Conservation (phyloP, 1,140 invertebrate genomes). For the Saccostrea glomerata region DNA sequence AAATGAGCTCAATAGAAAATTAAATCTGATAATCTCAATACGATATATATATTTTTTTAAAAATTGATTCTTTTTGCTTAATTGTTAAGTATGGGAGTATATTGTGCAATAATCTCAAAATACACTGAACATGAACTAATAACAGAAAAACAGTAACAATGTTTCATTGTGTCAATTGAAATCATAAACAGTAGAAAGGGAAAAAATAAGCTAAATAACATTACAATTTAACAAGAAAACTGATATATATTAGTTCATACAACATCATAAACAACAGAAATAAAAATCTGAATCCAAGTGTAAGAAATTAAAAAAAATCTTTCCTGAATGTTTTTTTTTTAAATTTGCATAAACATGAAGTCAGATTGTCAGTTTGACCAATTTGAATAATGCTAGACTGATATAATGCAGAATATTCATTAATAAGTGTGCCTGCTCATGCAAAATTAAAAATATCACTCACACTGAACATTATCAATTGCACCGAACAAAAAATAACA, state of each 20-base stretch:
- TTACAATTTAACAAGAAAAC: not conserved
- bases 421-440: no score
- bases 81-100: not conserved
- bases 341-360: no score
- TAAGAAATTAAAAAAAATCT: no score
- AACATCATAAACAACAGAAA: not conserved
- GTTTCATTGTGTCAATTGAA: not conserved
- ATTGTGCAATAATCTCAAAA: not conserved
- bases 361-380: no score
- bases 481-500: no score
- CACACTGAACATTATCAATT: no score
- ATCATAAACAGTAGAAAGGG: not conserved
- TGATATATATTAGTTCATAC: not conserved
- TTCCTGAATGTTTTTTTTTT: no score
- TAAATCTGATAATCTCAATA: not conserved
- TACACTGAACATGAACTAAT: not conserved
- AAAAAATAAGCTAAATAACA: not conserved
- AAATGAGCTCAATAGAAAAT: not conserved
- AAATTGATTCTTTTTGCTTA: not conserved
- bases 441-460: no score
- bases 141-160: not conserved
- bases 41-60: not conserved
- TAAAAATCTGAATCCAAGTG: no score
- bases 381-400: no score
- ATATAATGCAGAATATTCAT: no score